Base-by-base conservation (phyloP, 2,888 invertebrate species). In the Lamproptera curius region DNA sequence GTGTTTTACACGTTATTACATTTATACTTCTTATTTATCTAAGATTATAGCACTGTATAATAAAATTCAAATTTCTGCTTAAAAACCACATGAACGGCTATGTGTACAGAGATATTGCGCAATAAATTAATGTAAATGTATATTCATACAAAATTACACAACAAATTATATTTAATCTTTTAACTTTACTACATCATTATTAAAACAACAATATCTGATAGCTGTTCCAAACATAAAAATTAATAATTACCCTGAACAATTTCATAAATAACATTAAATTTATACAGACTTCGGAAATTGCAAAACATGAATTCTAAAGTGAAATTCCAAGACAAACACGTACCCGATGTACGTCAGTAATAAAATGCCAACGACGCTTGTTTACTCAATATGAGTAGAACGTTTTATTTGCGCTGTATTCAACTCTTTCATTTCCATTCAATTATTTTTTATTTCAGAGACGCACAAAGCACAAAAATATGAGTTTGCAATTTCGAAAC, bases 261-360 rank as follows among this genome's bases (percentile, higher is more conserved):
- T 20, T 20, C 6, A 20, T 20, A 5, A 20, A 20, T 20, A 31
- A 31, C 9, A 31, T 31, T 31, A 2, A 31, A 31, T 31, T 11
- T n/a, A 28, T 10, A 28, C 28, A 28, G 11, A 31, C 11, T 11
- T n/a, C 31, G 13, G 31, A 31, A 31, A 31, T 11, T 31, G n/a
- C 31, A 20, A 16, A 31, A 6, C 33, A 37, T 42, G 34, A 43
- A 38, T 34, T 39, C 16, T 13, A 10, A 16, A 14, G 23, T n/a
- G 16, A 48, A 40, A 20, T 39, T 39, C 35, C 14, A 49, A 39
- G 15, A 43, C 39, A 49, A 40, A 49, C 35, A 48, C 34, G 28
- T 35, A 11, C 33, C 6, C 34, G 14, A 48, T 35, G 43, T 43
- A 40, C 43, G 40, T 49, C 43, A 40, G 28, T 35, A 35, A 48